These are phyloP conservation scores for Manis javanica DNA, from an alignment of 2,797 vertebrate genomes.

Conservation along the genomic window DNA sequence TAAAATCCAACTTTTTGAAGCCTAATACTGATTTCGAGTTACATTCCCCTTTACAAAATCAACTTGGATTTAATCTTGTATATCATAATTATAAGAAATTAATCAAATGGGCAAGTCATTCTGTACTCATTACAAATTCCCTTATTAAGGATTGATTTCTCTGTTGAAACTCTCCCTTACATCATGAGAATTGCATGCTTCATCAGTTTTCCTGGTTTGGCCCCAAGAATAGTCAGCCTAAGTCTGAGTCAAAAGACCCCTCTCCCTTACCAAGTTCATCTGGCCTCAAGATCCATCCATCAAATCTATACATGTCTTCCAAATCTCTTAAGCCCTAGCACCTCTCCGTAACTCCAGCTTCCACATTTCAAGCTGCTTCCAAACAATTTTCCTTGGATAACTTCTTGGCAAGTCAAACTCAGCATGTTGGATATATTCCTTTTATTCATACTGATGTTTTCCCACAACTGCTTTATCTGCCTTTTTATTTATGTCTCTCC, in stretches of 20 bases:
- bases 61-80: not conserved
- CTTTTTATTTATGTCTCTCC: not conserved
- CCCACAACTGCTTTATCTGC: not conserved
- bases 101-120: slow-evolving; percentile 36
- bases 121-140: not conserved
- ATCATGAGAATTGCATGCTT: not conserved
- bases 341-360: not conserved
- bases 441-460: not conserved
- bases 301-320: not conserved
- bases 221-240: not conserved
- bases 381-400: not conserved
- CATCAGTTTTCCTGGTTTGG: not conserved
- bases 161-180: not conserved
- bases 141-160: not conserved
- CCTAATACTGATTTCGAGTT: not conserved
- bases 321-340: not conserved
- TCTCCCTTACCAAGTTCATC: not conserved
- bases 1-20: not conserved
- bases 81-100: slow-evolving; percentile 15
- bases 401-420: not conserved
- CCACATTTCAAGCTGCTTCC: not conserved
- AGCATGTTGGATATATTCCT: not conserved
- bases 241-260: not conserved
- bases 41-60: not conserved
- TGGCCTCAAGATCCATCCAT: not conserved